A percentile compares a stretch with the other conserved stretches of the same genome.
These are phyloP conservation scores for Harpalus rufipes DNA, from an alignment of 2,888 invertebrate genomes.

Conservation along the genomic window DNA sequence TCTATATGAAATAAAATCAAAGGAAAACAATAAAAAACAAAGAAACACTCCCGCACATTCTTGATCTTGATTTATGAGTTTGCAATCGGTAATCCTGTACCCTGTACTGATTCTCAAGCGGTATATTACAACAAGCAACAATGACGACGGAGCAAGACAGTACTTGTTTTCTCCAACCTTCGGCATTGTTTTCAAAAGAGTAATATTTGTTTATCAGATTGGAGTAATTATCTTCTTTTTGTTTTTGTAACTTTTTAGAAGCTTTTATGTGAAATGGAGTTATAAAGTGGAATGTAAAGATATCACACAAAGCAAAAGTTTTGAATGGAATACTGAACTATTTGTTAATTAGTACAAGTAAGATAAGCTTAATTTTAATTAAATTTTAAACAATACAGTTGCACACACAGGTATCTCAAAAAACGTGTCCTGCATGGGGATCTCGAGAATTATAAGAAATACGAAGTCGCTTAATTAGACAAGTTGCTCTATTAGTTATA, in stretches of 20 bases:
- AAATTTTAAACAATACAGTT: too few species aligned
- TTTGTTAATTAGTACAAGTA: too few species aligned
- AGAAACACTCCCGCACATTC: not conserved
- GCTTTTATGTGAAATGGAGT: too few species aligned
- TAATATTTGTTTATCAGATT: slow-evolving; percentile 5
- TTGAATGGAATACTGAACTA: too few species aligned
- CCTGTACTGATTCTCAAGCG: slow-evolving; percentile 29
- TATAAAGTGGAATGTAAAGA: too few species aligned
- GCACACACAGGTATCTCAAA: too few species aligned
- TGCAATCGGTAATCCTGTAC: slow-evolving; percentile 22
- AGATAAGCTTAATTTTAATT: too few species aligned
- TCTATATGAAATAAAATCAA: slow-evolving; percentile 31
- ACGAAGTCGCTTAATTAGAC: too few species aligned
- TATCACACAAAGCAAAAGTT: too few species aligned
- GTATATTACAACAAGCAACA: slow-evolving; percentile 8
- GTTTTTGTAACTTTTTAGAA: not conserved
- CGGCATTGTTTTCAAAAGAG: not conserved
- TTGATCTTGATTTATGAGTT: slow-evolving; percentile 38
- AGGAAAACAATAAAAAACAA: slow-evolving; percentile 31
- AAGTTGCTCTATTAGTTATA: too few species aligned
- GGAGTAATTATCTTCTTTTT: not conserved
- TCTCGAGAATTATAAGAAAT: too few species aligned
- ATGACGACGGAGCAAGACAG: not conserved
- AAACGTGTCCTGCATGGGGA: too few species aligned
- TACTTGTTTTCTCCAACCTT: not conserved